Evolutionary conservation across 1,140 invertebrate species (phyloP), one percentile per base, ranked within the genome.

Genomic region (Luehdorfia chinensis): DNA sequence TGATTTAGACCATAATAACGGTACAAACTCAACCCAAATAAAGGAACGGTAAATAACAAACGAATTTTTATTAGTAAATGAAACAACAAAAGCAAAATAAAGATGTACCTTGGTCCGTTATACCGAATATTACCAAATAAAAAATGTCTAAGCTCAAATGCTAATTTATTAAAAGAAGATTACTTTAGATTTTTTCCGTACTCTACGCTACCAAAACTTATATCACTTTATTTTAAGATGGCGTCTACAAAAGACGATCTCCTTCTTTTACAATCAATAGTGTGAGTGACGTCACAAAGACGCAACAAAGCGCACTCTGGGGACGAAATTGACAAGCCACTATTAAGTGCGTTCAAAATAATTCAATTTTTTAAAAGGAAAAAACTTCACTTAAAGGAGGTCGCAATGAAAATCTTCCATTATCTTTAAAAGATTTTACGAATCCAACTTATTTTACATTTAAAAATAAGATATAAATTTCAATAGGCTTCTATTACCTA

Each of bases 261-360:
- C 73, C 71, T 80, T 78, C 62, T 59, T 61, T 64, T 59, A 72
- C 72, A 84, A 87, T 87, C 83, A 85, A 87, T 87, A 85, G 59
- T 49, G 76, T 87, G 85, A 87, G 76, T 87, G 85, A 87, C 83
- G 83, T 87, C 85, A 87, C 85, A 87, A 83, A 85, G 80, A 78
- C 74, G 78, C 75, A 59, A 66, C 51, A 61, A 49, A 71, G 62
- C 67, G 74, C 65, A 56, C 60, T 71, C 79, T 84, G 47, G 43
- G 49, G 69, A 57, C 66, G 56, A 61, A 55, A 52, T 36, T 16
- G 18, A 48, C 37, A 46, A 13, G 12, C 30, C 6, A 31, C 32
- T 18, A 45, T 47, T 14, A 6, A 50, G 36, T 55, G 55, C 61
- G 49, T 61, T 67, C 65, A 59, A 30, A 48, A 41, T 43, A 50